Conservation (phyloP, 2,888 invertebrate genomes). For the Xylocampa areola region DNA sequence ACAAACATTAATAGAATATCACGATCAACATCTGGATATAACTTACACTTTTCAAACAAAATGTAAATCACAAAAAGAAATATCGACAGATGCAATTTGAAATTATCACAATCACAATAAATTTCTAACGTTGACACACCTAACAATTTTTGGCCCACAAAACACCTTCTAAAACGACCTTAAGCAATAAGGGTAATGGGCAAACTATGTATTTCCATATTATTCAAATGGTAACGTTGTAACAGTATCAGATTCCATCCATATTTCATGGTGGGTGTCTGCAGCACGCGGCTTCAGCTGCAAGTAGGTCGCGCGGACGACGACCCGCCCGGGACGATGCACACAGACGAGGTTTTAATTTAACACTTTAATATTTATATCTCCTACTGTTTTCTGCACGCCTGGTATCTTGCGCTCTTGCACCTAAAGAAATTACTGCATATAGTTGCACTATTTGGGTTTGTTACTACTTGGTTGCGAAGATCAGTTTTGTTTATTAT, state of each 20-base stretch:
- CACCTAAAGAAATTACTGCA: constrained; percentile 9
- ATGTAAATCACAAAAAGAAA: too few relatives aligned
- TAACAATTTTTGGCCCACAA: constrained; percentile 4
- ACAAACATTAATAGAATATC: too few relatives aligned
- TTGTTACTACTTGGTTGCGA: constrained; percentile 4
- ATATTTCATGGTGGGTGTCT: constrained; percentile 58
- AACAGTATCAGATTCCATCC: constrained; percentile 54
- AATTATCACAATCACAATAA: too few relatives aligned
- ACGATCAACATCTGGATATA: too few relatives aligned
- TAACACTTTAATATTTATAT: constrained; percentile 52
- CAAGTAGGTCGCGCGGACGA: constrained; percentile 68
- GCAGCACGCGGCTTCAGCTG: constrained; percentile 57
- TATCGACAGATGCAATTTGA: too few relatives aligned
- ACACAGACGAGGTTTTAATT: constrained; percentile 58
- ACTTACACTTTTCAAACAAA: too few relatives aligned
- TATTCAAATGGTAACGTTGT: constrained; percentile 48
- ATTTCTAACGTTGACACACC: too few relatives aligned
- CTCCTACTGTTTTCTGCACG: constrained; percentile 39
- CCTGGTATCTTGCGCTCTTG: constrained; percentile 38
- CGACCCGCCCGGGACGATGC: constrained; percentile 60
- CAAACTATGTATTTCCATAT: constrained; percentile 50
- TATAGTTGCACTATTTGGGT: too few relatives aligned
- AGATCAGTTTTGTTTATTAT: not conserved
- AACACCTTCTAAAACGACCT: constrained; percentile 8
- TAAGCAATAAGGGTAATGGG: constrained; percentile 30